Evolutionary conservation across 2,888 invertebrate genomes (phyloP).

Genomic region (Apodemia hepburni): DNA sequence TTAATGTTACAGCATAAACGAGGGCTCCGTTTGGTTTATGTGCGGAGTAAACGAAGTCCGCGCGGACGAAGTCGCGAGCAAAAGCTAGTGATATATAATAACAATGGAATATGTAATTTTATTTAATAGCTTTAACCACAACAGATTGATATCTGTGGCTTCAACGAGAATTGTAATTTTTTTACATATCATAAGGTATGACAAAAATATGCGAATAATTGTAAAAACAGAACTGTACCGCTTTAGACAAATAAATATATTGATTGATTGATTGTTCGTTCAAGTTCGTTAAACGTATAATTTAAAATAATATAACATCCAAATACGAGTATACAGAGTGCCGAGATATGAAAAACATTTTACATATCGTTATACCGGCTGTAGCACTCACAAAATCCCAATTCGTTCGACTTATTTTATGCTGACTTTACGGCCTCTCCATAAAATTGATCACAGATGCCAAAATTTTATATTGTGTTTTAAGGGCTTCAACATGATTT

Average conservation of each 20-base stretch:
- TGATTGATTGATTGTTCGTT: background rate
- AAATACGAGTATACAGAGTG: background rate
- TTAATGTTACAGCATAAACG: too few species aligned
- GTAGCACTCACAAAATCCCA: constrained; percentile 11
- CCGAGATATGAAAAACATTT: background rate
- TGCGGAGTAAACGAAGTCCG: too few species aligned
- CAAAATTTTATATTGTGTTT: constrained; percentile 19
- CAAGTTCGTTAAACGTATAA: background rate
- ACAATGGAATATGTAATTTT: too few species aligned
- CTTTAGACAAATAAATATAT: background rate
- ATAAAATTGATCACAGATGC: constrained; percentile 20
- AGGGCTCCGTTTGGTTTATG: too few species aligned
- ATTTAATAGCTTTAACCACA: too few species aligned
- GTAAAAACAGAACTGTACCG: too few species aligned
- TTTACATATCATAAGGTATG: too few species aligned
- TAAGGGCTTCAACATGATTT: constrained; percentile 12
- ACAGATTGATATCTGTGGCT: too few species aligned
- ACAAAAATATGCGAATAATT: too few species aligned
- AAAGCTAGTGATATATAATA: too few species aligned
- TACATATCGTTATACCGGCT: constrained; percentile 4
- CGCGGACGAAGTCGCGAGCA: too few species aligned
- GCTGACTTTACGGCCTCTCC: constrained; percentile 19
- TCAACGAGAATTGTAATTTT: too few species aligned
- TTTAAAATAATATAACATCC: background rate
- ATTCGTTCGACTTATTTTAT: constrained; percentile 16